A percentile compares a stretch with the other conserved stretches of the same genome.
These are phyloP conservation scores for Dryadula phaetusa DNA, from an alignment of 2,888 invertebrate genomes.

Conservation along the genomic window DNA sequence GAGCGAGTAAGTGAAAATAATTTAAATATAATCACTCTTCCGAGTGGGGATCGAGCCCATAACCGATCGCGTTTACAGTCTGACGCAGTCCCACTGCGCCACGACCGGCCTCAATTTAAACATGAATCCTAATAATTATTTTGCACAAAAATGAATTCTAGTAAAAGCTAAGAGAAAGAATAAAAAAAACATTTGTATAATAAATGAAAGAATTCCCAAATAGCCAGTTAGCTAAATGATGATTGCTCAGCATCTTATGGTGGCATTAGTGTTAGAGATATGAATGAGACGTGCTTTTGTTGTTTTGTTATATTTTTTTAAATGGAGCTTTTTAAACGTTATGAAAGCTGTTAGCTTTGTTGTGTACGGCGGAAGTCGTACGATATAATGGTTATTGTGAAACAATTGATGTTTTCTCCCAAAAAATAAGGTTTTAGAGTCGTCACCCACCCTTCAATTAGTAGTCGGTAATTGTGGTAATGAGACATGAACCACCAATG, in stretches of 20 bases:
- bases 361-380: not conserved
- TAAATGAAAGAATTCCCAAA: conserved; percentile 46
- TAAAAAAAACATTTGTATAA: conserved; percentile 60
- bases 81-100: not conserved
- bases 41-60: too few relatives aligned
- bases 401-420: too few relatives aligned
- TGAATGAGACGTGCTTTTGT: conserved; percentile 11
- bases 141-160: not conserved
- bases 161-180: not conserved
- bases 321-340: not conserved
- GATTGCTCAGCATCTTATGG: conserved; percentile 39
- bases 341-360: not conserved
- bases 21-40: too few relatives aligned
- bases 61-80: too few relatives aligned
- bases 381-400: too few relatives aligned
- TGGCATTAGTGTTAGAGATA: conserved; percentile 19
- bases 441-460: too few relatives aligned
- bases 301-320: not conserved
- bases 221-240: conserved; percentile 45
- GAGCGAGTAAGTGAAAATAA: too few relatives aligned
- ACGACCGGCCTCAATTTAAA: not conserved
- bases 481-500: too few relatives aligned
- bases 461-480: too few relatives aligned
- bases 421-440: too few relatives aligned
- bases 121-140: not conserved